Evolutionary conservation across 1,140 invertebrate species (phyloP), one percentile per base, ranked within the genome.

Genomic region (Chrysopa pallens): DNA sequence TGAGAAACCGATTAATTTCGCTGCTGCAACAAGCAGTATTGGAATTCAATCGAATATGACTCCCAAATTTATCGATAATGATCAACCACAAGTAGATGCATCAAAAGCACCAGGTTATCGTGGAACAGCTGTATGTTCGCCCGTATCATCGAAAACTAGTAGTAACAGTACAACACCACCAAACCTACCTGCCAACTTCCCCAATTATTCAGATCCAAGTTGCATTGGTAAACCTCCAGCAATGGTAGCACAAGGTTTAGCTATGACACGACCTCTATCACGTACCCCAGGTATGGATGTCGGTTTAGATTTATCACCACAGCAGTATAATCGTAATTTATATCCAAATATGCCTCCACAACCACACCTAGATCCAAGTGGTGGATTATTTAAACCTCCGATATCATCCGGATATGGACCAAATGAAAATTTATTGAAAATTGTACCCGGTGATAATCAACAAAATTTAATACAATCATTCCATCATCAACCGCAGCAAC

Each of bases 91-190:
- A 38, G 78, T 78, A 4, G 83, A 86, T 61, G 77, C 77, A 7
- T 74, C 81, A 0, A 85, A 86, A 61, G 83, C 84, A 15, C 83
- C 83, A 1, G 84, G 84, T 8, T 88, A 85, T 55, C 69, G 81
- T 52, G 75, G 74, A 39, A 70, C 67, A 36, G 67, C 73, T 8
- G 70, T 80, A 44, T 79, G 77, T 52, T 83, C 81, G 0, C 78
- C 80, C 0, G 76, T 81, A 7, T 76, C 74, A 35, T 73, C 70
- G 4, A 76, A 77, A 48, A 65, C 73, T 6, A 70, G 70, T 13
- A 68, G 60, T 43, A 68, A 63, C 48, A 69, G 61, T 49, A 68
- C 65, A 36, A 65, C 62, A 39, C 68, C 63, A 42, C 67, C 63
- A 9, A 65, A 52, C 47, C 46, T 57, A 15, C 46, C 52, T 14